phyloP scores from a whole-genome alignment of 2,113 vertebrate genomes.

The Columba livia region DNA sequence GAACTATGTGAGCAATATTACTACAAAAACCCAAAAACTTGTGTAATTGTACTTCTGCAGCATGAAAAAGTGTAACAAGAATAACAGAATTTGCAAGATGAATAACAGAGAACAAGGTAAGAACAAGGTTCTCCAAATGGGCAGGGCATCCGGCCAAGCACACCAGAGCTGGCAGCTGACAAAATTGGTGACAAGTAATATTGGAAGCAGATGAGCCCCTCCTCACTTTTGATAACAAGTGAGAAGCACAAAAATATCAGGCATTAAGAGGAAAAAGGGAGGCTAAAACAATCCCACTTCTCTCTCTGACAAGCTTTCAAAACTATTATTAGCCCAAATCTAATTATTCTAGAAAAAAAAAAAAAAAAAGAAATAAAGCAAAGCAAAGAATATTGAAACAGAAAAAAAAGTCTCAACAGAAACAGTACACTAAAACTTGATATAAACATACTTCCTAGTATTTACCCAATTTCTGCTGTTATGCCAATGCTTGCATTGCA shows the following conservation, averaged over 20 bases:
- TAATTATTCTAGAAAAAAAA: not conserved
- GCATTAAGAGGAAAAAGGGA: not conserved
- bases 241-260: not conserved
- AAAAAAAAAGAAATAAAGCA: not conserved
- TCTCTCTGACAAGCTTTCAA: not conserved
- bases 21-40: not conserved
- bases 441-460: not conserved
- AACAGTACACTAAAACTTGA: not conserved
- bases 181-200: not conserved
- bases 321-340: not conserved
- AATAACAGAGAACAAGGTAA: not conserved
- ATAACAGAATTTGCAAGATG: not conserved
- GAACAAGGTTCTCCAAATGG: not conserved
- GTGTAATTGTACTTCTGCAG: not conserved
- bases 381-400: not conserved
- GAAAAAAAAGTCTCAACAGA: not conserved
- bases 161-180: accelerated
- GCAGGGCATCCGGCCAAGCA: not conserved
- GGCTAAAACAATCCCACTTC: not conserved
- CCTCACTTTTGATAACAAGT: not conserved
- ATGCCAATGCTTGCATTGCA: not conserved
- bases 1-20: not conserved
- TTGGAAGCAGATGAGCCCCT: not conserved
- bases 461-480: not conserved
- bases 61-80: not conserved